Evolutionary conservation across 2,113 vertebrate species (phyloP).

Genomic region (Mustela nigripes): DNA sequence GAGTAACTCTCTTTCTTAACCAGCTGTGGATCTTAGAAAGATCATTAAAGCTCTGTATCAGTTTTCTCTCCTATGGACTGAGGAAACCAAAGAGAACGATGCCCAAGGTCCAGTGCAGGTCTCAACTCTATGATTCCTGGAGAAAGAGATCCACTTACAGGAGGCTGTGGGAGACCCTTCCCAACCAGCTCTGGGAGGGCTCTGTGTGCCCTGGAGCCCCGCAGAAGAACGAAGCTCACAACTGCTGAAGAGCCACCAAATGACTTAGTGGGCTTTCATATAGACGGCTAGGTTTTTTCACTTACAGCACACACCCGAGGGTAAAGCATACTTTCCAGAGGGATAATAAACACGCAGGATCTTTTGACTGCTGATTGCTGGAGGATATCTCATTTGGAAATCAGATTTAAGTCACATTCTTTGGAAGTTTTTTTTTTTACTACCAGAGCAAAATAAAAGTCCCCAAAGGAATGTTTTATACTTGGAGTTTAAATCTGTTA

Average conservation of each 20-base stretch:
- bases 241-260: conserved; percentile 54
- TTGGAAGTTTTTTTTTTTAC: conserved; percentile 58
- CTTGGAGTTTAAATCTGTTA: conserved; percentile 56
- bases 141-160: background rate
- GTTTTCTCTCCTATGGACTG: background rate
- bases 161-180: background rate
- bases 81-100: background rate
- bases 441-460: conserved; percentile 64
- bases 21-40: background rate
- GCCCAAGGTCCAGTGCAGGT: background rate
- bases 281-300: conserved; percentile 63
- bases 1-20: background rate
- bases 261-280: conserved; percentile 56
- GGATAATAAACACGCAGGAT: conserved; percentile 49
- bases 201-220: background rate
- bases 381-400: conserved; percentile 63
- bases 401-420: conserved; percentile 63
- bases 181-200: background rate
- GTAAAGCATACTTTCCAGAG: conserved; percentile 56
- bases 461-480: conserved; percentile 63
- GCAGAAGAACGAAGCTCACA: background rate
- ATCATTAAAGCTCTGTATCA: background rate
- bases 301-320: conserved; percentile 50
- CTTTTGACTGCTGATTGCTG: conserved; percentile 56
- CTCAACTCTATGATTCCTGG: background rate